These are phyloP conservation scores for Actinernus sp. DNA, from an alignment of 92 coral and sea anemone species.

Conservation along the genomic window DNA sequence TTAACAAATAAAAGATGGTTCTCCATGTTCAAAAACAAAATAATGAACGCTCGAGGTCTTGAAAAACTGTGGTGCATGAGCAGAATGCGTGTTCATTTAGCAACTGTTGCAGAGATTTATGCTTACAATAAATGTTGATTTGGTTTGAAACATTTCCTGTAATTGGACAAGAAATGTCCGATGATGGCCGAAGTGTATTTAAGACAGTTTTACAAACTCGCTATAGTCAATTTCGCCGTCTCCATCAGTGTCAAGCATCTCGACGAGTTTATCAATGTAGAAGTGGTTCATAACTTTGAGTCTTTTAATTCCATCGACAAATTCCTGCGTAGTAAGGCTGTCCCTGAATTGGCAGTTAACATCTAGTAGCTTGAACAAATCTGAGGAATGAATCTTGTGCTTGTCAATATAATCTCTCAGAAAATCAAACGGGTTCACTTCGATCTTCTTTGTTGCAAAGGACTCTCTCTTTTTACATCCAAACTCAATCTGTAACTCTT, in stretches of 20 bases:
- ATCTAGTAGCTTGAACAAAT: constrained; percentile 78
- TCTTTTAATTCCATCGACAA: constrained; percentile 77
- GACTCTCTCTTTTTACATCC: constrained; percentile 85
- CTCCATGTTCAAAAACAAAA: too few species aligned
- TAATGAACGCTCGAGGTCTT: too few species aligned
- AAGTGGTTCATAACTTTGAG: constrained; percentile 71
- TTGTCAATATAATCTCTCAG: constrained; percentile 71
- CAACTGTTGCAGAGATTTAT: too few species aligned
- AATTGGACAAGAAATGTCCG: too few species aligned
- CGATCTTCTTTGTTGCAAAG: constrained; percentile 61
- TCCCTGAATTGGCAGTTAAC: constrained; percentile 72
- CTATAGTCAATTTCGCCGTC: constrained; percentile 92
- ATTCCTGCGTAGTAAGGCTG: constrained; percentile 72
- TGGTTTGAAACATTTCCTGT: too few species aligned
- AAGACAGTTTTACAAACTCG: constrained; percentile 80
- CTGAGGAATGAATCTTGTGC: constrained; percentile 78
- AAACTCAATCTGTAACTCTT: constrained; percentile 51
- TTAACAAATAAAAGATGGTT: too few species aligned
- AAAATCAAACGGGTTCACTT: constrained; percentile 74
- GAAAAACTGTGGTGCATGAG: too few species aligned
- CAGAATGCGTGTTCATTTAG: too few species aligned
- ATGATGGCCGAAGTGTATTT: background rate
- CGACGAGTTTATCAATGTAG: constrained; percentile 72
- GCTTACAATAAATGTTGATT: too few species aligned
- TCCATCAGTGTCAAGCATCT: constrained; percentile 74